These are phyloP conservation scores for Anastatus disparis DNA, from an alignment of 1,140 invertebrate genomes.

Conservation along the genomic window DNA sequence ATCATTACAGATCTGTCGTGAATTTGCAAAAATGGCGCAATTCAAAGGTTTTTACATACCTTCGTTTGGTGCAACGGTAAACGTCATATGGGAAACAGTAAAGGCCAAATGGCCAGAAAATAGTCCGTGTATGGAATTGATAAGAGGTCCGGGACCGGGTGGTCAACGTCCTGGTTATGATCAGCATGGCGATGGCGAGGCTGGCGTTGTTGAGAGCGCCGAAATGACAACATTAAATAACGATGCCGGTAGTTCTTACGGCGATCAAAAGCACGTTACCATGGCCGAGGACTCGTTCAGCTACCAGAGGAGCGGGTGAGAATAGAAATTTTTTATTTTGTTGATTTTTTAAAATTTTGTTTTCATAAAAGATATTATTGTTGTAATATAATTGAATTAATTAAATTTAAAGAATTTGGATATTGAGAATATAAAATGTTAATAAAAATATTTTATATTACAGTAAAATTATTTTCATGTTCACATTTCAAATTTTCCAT, in stretches of 20 bases:
- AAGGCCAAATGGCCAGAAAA: conserved; percentile 81
- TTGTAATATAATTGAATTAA: too few species aligned
- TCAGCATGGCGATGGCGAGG: conserved; percentile 65
- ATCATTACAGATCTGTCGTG: too few species aligned
- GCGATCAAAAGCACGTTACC: conserved; percentile 67
- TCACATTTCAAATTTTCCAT: too few species aligned
- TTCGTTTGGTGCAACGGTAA: conserved; percentile 77
- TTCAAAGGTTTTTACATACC: conserved; percentile 75
- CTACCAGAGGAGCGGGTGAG: conserved; percentile 64
- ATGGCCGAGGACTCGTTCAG: conserved; percentile 65
- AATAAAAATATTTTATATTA: too few species aligned
- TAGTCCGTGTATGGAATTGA: conserved; percentile 66
- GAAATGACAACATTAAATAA: conserved; percentile 71
- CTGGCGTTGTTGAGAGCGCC: conserved; percentile 64
- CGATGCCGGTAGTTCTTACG: conserved; percentile 66
- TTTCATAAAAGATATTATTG: too few species aligned
- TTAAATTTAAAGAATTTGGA: too few species aligned
- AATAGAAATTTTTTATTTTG: too few species aligned
- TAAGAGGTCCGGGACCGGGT: conserved; percentile 54
- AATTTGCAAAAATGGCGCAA: conserved; percentile 69
- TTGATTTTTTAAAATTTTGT: too few species aligned
- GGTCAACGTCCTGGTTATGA: conserved; percentile 50
- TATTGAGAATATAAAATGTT: too few species aligned
- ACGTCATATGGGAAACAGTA: conserved; percentile 83
- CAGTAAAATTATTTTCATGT: too few species aligned